Conservation (phyloP, 2,888 invertebrate genomes). For the Apamea epomidion region DNA sequence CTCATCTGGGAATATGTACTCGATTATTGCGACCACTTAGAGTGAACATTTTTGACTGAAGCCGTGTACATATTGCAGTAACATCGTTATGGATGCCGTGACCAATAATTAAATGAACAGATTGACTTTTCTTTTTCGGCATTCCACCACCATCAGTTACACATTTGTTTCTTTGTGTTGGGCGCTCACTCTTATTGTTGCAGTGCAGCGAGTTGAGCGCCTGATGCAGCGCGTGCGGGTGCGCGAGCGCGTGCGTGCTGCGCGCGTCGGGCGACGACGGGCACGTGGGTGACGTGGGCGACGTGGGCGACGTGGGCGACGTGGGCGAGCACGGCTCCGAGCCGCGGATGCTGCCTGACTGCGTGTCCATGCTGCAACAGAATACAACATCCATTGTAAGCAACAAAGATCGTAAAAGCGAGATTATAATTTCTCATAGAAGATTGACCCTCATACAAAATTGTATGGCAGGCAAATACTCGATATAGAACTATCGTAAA, state of each 20-base stretch:
- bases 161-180: no score
- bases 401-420: not conserved
- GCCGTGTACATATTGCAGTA: not conserved
- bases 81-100: not conserved
- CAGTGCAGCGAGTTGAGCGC: slow-evolving; percentile 76
- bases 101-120: no score
- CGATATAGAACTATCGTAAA: not conserved
- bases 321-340: slow-evolving; percentile 98
- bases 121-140: slow-evolving; percentile 2
- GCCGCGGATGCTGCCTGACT: slow-evolving; percentile 97
- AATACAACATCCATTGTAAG: not conserved
- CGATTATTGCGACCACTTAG: not conserved
- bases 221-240: slow-evolving; percentile 76
- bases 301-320: slow-evolving; percentile 93
- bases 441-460: not conserved
- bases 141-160: not conserved
- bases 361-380: slow-evolving; percentile 95
- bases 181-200: slow-evolving; percentile 37
- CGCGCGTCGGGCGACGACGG: slow-evolving; percentile 89
- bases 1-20: slow-evolving; percentile 31
- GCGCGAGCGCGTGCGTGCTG: slow-evolving; percentile 81
- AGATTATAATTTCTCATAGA: not conserved
- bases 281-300: slow-evolving; percentile 93
- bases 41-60: not conserved
- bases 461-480: not conserved